These are phyloP conservation scores for Halocaridina rubra DNA, from an alignment of 2,888 invertebrate species.

Conservation along the genomic window DNA sequence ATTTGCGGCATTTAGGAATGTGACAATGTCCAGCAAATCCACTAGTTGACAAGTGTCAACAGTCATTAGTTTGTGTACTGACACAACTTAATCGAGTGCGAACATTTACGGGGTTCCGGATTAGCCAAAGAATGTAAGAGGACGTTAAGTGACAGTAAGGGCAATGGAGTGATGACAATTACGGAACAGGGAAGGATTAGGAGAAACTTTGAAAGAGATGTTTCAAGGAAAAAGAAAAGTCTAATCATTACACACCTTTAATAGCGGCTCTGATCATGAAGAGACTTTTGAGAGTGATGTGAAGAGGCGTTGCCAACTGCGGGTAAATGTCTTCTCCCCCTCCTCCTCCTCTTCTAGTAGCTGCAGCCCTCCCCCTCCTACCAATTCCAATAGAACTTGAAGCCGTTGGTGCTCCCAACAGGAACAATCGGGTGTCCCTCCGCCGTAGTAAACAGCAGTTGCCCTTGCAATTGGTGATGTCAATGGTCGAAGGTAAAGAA, in stretches of 20 bases:
- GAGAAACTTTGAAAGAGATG: too few relatives aligned
- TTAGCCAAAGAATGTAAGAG: too few relatives aligned
- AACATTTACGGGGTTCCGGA: not conserved
- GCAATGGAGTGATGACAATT: too few relatives aligned
- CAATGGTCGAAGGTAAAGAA: not conserved
- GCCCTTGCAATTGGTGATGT: constrained; percentile 20
- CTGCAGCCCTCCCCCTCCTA: not conserved
- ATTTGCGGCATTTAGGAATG: too few relatives aligned
- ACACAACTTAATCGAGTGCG: not conserved
- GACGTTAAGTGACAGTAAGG: too few relatives aligned
- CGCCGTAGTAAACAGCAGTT: constrained; percentile 9
- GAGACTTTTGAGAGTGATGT: constrained; percentile 16
- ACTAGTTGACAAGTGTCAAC: not conserved
- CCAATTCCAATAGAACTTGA: not conserved
- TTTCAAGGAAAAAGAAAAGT: not conserved
- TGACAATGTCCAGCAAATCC: not conserved
- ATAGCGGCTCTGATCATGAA: constrained; percentile 10
- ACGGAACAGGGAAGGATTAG: too few relatives aligned
- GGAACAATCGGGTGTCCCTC: constrained; percentile 36
- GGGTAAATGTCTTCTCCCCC: constrained; percentile 27
- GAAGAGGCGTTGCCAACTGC: constrained; percentile 32
- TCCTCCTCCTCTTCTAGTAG: too few relatives aligned
- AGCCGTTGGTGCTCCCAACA: constrained; percentile 13
- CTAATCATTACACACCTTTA: constrained; percentile 35
- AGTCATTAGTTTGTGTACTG: not conserved